phyloP scores from a whole-genome alignment of 2,888 invertebrate genomes.

The Seira ritae region DNA sequence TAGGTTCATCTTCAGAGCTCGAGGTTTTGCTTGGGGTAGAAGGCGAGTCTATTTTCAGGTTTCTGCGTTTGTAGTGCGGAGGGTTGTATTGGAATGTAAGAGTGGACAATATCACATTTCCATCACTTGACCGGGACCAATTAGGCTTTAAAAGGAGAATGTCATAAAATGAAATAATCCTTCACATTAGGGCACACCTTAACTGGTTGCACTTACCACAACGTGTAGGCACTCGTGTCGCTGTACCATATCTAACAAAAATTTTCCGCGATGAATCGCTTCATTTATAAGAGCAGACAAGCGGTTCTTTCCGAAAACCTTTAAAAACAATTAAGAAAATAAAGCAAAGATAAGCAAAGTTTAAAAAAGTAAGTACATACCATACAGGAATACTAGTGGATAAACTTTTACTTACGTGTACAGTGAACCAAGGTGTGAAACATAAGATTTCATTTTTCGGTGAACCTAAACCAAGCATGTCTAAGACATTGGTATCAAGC shows the following conservation, averaged over 20 bases:
- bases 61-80: constrained; percentile 52
- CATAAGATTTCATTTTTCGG: constrained; percentile 66
- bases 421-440: constrained; percentile 72
- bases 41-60: constrained; percentile 47
- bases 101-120: constrained; percentile 69
- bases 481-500: constrained; percentile 62
- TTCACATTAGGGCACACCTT: background rate
- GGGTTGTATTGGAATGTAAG: constrained; percentile 73
- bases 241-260: constrained; percentile 68
- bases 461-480: constrained; percentile 67
- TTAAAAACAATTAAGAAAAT: constrained; percentile 12
- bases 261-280: constrained; percentile 68
- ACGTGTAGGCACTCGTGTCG: constrained; percentile 70
- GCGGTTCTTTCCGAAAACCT: constrained; percentile 70
- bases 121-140: constrained; percentile 70
- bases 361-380: too few relatives aligned
- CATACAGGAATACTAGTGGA: too few relatives aligned
- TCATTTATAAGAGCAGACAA: constrained; percentile 67
- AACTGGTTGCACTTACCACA: constrained; percentile 65
- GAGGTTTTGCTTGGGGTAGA: constrained; percentile 14
- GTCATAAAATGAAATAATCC: too few relatives aligned
- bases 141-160: constrained; percentile 72
- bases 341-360: background rate
- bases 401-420: constrained; percentile 69
- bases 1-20: constrained; percentile 42